These are phyloP conservation scores for Oscheius myriophilus DNA, from an alignment of 2,888 invertebrate genomes.

Conservation along the genomic window DNA sequence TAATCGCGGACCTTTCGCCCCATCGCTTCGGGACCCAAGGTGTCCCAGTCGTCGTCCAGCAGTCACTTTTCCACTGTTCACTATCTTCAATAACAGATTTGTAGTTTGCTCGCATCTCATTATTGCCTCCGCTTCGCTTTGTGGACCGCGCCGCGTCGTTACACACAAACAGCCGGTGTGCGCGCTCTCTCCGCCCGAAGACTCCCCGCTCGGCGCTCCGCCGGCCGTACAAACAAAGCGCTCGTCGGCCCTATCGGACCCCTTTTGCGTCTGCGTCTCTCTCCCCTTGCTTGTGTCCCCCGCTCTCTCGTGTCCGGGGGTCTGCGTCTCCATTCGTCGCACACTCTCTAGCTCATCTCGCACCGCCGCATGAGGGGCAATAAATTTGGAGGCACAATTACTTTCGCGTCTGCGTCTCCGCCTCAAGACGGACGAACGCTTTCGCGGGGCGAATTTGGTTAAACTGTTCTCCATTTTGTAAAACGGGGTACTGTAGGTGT, in stretches of 20 bases:
- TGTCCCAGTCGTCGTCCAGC: not conserved
- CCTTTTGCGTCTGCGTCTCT: constrained; percentile 24
- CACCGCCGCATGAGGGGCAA: constrained; percentile 30
- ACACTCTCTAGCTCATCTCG: too few relatives aligned
- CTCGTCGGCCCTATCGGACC: constrained; percentile 23
- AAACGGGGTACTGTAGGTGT: too few relatives aligned
- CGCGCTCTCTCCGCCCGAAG: constrained; percentile 21
- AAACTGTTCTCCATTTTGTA: constrained; percentile 13
- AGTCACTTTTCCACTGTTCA: constrained; percentile 21
- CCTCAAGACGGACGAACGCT: not conserved
- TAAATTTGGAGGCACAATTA: constrained; percentile 32
- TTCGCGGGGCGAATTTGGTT: constrained; percentile 20
- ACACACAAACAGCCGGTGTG: constrained; percentile 26
- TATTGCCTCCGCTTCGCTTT: constrained; percentile 27
- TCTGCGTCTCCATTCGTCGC: too few relatives aligned
- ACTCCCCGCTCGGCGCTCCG: constrained; percentile 26
- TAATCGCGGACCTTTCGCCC: not conserved
- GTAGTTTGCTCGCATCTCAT: constrained; percentile 39
- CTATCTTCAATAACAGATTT: constrained; percentile 38
- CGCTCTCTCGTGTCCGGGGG: too few relatives aligned
- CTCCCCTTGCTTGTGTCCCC: not conserved
- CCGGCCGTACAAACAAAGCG: constrained; percentile 31
- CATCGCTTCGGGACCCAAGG: too few relatives aligned
- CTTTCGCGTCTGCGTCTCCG: constrained; percentile 28
- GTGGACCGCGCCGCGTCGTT: constrained; percentile 28